Evolutionary conservation across 2,797 vertebrate genomes (phyloP).

Genomic region (Acrossocheilus fasciatus): DNA sequence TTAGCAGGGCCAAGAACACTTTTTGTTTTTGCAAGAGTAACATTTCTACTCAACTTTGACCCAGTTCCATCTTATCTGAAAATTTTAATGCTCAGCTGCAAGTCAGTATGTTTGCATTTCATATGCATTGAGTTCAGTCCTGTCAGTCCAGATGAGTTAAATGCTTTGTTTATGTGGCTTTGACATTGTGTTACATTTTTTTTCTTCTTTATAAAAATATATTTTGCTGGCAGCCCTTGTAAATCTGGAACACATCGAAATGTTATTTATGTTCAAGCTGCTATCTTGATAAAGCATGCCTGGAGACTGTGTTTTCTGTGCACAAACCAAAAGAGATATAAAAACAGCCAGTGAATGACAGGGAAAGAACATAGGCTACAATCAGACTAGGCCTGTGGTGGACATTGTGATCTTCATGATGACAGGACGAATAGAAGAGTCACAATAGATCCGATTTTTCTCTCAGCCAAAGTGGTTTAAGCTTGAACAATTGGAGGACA

Average conservation of each 20-base stretch:
- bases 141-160: conserved; percentile 51
- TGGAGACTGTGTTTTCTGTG: conserved; percentile 64
- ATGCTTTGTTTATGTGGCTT: conserved; percentile 68
- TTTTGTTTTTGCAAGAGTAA: conserved; percentile 29
- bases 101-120: conserved; percentile 41
- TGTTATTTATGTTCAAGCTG: conserved; percentile 75
- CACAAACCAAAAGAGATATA: conserved; percentile 73
- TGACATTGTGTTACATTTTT: conserved; percentile 61
- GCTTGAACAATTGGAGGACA: conserved; percentile 13
- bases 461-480: conserved; percentile 18
- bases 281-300: conserved; percentile 73
- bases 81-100: conserved; percentile 50
- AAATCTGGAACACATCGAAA: conserved; percentile 76
- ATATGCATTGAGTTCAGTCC: conserved; percentile 47
- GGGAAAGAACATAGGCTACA: conserved; percentile 70
- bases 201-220: conserved; percentile 62
- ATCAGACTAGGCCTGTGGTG: conserved; percentile 72
- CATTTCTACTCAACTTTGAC: conserved; percentile 43
- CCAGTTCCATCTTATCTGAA: conserved; percentile 42
- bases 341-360: conserved; percentile 75
- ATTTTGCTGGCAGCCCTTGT: conserved; percentile 55
- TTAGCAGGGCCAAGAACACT: background rate
- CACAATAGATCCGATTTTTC: conserved; percentile 19
- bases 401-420: conserved; percentile 63
- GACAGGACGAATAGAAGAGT: conserved; percentile 54